phyloP scores from a whole-genome alignment of 2,888 invertebrate genomes.

The Limnephilus rhombicus region DNA sequence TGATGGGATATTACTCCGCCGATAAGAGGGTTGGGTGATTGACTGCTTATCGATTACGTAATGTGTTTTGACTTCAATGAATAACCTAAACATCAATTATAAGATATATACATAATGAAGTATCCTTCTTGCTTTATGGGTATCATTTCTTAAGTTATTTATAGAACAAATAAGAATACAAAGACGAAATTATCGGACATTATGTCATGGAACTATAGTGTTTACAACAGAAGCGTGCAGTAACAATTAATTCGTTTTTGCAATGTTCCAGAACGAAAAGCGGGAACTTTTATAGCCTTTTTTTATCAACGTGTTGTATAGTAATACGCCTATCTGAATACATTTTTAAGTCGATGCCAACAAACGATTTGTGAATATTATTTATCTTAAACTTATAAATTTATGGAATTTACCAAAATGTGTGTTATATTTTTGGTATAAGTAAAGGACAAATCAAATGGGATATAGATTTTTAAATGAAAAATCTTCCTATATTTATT shows the following conservation, averaged over 20 bases:
- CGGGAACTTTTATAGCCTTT: not conserved
- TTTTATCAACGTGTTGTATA: no score
- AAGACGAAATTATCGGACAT: not conserved
- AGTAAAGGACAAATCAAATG: no score
- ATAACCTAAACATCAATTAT: not conserved
- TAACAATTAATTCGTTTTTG: not conserved
- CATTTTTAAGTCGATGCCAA: not conserved
- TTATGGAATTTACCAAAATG: not conserved
- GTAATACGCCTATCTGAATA: no score
- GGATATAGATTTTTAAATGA: no score
- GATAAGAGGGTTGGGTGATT: not conserved
- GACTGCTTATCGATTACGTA: not conserved
- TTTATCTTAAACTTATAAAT: not conserved
- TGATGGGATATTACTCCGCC: not conserved
- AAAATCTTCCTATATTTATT: no score
- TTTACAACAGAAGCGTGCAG: not conserved
- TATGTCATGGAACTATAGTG: not conserved
- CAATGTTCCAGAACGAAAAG: not conserved
- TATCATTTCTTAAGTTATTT: not conserved
- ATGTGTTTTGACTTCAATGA: not conserved
- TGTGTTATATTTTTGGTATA: not conserved
- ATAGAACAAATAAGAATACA: not conserved
- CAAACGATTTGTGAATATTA: not conserved
- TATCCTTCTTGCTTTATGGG: not conserved
- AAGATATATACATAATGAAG: not conserved